phyloP scores from a whole-genome alignment of 2,888 invertebrate species.

The Thelaira solivaga region DNA sequence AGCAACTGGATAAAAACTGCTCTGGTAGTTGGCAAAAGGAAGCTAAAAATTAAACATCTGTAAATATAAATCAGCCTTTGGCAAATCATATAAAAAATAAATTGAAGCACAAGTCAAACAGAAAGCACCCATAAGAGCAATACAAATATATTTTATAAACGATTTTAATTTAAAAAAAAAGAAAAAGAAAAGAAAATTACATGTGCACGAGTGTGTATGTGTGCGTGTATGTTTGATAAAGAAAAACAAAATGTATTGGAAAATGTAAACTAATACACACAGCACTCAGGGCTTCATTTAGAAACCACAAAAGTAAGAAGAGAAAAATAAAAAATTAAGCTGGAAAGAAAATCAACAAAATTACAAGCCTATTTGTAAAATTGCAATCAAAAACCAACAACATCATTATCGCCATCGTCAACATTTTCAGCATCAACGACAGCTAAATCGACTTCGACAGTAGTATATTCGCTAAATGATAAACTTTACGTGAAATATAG shows the following conservation, averaged over 20 bases:
- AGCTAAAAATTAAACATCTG: constrained; percentile 35
- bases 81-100: constrained; percentile 47
- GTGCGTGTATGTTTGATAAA: neutral
- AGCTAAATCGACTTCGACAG: constrained; percentile 2
- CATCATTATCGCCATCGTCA: constrained; percentile 15
- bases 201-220: too few species aligned
- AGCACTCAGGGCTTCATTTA: neutral
- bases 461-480: constrained; percentile 50
- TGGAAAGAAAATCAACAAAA: constrained; percentile 3
- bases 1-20: constrained; percentile 39
- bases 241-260: constrained; percentile 22
- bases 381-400: neutral
- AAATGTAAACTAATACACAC: constrained; percentile 12
- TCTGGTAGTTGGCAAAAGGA: constrained; percentile 52
- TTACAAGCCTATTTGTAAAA: constrained; percentile 27
- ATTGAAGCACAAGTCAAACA: neutral
- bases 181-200: too few species aligned
- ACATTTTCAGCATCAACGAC: neutral
- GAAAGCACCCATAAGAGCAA: constrained; percentile 25
- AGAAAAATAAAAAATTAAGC: too few species aligned
- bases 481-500: constrained; percentile 34
- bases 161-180: constrained; percentile 39
- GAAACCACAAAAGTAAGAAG: neutral
- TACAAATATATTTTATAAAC: constrained; percentile 29
- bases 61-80: constrained; percentile 62